Evolutionary conservation across 2,113 vertebrate species (phyloP).

Genomic region (Hippocampus mohnikei): DNA sequence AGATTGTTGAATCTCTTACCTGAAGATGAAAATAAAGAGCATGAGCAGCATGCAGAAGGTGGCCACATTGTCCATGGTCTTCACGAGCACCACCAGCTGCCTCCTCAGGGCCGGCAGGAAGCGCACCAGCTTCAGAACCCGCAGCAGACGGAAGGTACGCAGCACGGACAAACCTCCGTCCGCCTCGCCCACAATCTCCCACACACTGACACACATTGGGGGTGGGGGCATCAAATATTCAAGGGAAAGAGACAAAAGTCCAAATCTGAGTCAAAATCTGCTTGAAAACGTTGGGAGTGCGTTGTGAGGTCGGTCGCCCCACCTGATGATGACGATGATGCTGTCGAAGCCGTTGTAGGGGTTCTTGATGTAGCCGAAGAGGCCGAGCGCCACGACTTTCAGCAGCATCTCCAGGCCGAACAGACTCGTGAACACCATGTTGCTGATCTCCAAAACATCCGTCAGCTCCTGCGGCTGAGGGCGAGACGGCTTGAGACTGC

Average conservation of each 20-base stretch:
- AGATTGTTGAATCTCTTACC: constrained; percentile 58
- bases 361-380: constrained; percentile 91
- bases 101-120: constrained; percentile 89
- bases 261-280: too few species aligned
- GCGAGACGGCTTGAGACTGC: background rate
- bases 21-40: constrained; percentile 96
- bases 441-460: constrained; percentile 93
- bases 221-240: background rate
- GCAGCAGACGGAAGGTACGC: constrained; percentile 85
- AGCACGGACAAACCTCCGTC: constrained; percentile 86
- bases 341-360: constrained; percentile 96
- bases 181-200: constrained; percentile 91
- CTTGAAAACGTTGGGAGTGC: background rate
- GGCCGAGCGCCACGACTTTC: constrained; percentile 87
- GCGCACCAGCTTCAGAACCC: constrained; percentile 86
- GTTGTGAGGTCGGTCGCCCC: background rate
- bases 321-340: constrained; percentile 97
- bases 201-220: constrained; percentile 74
- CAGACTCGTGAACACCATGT: constrained; percentile 97
- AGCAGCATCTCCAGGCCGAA: constrained; percentile 95
- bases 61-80: constrained; percentile 95
- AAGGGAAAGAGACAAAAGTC: background rate
- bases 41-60: constrained; percentile 94
- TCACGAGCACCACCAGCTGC: constrained; percentile 91
- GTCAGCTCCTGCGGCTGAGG: constrained; percentile 89